Evolutionary conservation across 2,113 vertebrate genomes (phyloP).

Genomic region (Platysteira castanea): DNA sequence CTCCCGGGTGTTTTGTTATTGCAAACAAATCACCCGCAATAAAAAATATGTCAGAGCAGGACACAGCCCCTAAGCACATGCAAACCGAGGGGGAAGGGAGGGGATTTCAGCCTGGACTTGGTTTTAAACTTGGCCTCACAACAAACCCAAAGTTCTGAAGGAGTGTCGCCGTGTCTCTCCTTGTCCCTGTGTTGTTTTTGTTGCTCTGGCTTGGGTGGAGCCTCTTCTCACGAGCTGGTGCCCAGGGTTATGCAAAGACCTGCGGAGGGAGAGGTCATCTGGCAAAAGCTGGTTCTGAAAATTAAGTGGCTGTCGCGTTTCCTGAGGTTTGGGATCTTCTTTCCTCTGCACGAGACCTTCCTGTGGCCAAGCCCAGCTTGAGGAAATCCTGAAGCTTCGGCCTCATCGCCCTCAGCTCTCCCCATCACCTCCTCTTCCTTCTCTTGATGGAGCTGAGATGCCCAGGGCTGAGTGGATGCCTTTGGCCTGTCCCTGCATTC

Average conservation of each 20-base stretch:
- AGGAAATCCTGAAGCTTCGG: background rate
- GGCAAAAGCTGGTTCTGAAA: background rate
- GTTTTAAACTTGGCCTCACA: background rate
- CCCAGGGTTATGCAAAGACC: background rate
- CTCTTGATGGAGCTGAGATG: fast-evolving
- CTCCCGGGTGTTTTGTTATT: background rate
- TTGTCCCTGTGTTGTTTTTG: background rate
- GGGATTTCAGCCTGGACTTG: background rate
- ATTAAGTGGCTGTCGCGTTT: fast-evolving
- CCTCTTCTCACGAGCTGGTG: background rate
- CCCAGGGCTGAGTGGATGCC: background rate
- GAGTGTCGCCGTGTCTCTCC: fast-evolving
- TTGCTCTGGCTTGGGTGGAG: background rate
- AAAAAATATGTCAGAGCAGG: background rate
- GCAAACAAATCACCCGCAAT: background rate
- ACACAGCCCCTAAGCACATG: background rate
- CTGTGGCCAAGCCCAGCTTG: background rate
- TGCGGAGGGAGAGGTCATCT: background rate
- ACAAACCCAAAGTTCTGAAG: background rate
- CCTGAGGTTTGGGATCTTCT: background rate
- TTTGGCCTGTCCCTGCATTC: fast-evolving
- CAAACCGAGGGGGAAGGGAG: background rate
- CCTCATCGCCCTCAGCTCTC: background rate
- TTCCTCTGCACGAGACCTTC: background rate
- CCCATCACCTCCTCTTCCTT: background rate